Conservation (phyloP, 2,888 invertebrate species). For the Callyntrura sp. region DNA sequence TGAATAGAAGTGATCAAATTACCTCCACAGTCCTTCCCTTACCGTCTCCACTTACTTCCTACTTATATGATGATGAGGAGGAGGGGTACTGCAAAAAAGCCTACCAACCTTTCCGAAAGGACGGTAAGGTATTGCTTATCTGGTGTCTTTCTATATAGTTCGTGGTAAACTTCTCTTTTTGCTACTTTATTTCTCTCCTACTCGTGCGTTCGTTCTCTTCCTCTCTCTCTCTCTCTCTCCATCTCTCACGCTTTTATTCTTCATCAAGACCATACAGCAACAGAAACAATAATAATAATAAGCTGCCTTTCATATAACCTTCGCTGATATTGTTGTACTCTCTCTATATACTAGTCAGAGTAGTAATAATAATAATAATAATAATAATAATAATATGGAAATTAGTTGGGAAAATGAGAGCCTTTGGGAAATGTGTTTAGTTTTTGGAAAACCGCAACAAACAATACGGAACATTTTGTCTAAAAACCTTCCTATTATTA, state of each 20-base stretch:
- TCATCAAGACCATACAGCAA: neutral
- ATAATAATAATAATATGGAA: slow-evolving; percentile 56
- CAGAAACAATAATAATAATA: slow-evolving; percentile 43
- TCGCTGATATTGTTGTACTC: neutral
- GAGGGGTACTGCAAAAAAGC: neutral
- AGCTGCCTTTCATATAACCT: neutral
- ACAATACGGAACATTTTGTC: slow-evolving; percentile 48
- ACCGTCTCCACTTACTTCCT: neutral
- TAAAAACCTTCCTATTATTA: slow-evolving; percentile 25
- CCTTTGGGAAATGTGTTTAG: slow-evolving; percentile 61
- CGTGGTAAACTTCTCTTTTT: neutral
- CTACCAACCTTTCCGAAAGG: slow-evolving; percentile 12
- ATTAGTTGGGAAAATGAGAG: slow-evolving; percentile 59
- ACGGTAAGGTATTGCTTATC: neutral
- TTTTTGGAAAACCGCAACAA: slow-evolving; percentile 56
- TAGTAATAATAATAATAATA: slow-evolving; percentile 1
- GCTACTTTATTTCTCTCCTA: neutral
- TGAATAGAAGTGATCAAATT: slow-evolving; percentile 60
- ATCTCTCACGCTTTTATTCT: neutral
- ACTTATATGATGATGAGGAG: neutral
- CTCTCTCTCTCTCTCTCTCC: neutral
- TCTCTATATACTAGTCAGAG: neutral
- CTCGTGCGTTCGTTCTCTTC: neutral
- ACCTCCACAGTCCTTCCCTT: slow-evolving; percentile 31
- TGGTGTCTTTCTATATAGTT: neutral